Conservation (phyloP, 2,888 invertebrate genomes). For the Drosophila stalkeri region DNA sequence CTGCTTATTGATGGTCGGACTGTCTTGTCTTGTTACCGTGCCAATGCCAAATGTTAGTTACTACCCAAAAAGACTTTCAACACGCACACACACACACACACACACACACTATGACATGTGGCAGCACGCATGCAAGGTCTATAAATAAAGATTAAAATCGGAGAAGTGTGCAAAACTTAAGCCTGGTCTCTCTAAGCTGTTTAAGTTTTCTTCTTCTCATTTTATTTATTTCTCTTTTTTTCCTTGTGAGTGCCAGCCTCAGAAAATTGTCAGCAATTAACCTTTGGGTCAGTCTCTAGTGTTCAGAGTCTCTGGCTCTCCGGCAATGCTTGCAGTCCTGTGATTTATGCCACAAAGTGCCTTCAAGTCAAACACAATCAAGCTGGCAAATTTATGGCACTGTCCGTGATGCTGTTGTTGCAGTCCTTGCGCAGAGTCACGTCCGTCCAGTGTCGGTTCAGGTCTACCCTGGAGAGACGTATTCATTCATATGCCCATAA, state of each 20-base stretch:
- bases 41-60: constrained; percentile 55
- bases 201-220: constrained; percentile 9
- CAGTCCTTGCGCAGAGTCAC: constrained; percentile 29
- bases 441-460: constrained; percentile 17
- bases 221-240: constrained; percentile 1
- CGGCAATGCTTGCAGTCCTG: constrained; percentile 54
- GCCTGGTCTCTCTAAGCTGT: constrained; percentile 47
- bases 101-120: constrained; percentile 17
- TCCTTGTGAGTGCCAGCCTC: constrained; percentile 28
- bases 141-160: constrained; percentile 80
- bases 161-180: constrained; percentile 56
- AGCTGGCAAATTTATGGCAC: constrained; percentile 57
- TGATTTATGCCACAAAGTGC: constrained; percentile 73
- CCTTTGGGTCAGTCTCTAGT: constrained; percentile 64
- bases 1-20: constrained; percentile 72
- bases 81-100: constrained; percentile 48
- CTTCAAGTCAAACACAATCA: constrained; percentile 76
- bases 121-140: constrained; percentile 48
- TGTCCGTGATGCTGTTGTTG: constrained; percentile 6
- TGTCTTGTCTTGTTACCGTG: constrained; percentile 71
- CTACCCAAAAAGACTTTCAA: constrained; percentile 53
- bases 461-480: constrained; percentile 19
- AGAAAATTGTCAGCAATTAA: constrained; percentile 78
- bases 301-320: constrained; percentile 11
- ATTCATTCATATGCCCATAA: constrained; percentile 51